phyloP scores from a whole-genome alignment of 1,140 invertebrate species.

The Lithobius niger region DNA sequence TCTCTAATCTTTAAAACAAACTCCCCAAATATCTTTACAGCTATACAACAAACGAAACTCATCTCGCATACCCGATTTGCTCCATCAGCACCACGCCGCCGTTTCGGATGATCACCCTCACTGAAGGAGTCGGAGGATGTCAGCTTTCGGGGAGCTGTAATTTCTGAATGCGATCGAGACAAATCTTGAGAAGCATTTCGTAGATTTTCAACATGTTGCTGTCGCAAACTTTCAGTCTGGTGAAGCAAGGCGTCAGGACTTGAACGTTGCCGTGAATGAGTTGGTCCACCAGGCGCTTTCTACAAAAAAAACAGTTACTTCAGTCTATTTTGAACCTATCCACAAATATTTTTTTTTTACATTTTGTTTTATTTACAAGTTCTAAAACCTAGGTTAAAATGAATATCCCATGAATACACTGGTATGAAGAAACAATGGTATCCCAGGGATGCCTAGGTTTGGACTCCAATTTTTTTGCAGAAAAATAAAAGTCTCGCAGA shows the following conservation, averaged over 20 bases:
- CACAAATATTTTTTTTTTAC: too few species aligned
- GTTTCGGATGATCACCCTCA: background rate
- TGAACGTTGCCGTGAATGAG: constrained; percentile 20
- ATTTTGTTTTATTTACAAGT: too few species aligned
- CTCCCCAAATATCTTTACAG: background rate
- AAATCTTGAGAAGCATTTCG: constrained; percentile 7
- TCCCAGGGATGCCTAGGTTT: too few species aligned
- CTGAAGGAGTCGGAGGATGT: constrained; percentile 2
- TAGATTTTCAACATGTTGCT: constrained; percentile 3
- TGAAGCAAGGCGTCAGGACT: constrained; percentile 19
- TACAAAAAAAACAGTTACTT: background rate
- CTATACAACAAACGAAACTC: too few species aligned
- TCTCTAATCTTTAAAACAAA: background rate
- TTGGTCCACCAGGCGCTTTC: constrained; percentile 2
- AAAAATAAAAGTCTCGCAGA: too few species aligned
- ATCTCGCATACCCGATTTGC: background rate
- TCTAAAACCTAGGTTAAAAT: too few species aligned
- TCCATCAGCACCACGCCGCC: background rate
- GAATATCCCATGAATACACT: too few species aligned
- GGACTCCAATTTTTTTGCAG: too few species aligned
- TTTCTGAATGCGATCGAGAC: constrained; percentile 10
- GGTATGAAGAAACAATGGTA: too few species aligned
- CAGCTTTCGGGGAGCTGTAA: background rate
- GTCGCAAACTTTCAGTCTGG: constrained; percentile 13
- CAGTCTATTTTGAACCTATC: too few species aligned